These are phyloP conservation scores for Oncorhynchus clarkii DNA, from an alignment of 2,113 vertebrate species.

Conservation along the genomic window DNA sequence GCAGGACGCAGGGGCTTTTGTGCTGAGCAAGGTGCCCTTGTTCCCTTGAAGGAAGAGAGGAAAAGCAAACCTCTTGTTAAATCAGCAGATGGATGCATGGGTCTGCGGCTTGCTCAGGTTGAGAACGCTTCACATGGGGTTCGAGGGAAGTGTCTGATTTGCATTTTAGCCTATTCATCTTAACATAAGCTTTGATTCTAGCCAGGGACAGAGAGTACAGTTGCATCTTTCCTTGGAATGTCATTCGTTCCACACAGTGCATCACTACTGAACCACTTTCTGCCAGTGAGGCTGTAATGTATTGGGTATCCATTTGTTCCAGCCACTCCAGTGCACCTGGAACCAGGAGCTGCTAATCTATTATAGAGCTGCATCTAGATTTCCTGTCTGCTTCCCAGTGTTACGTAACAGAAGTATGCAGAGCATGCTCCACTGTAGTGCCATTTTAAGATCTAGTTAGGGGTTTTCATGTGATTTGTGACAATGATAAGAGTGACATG, in stretches of 20 bases:
- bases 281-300: neutral
- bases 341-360: neutral
- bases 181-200: neutral
- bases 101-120: conserved; percentile 4
- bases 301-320: neutral
- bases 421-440: neutral
- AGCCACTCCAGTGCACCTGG: neutral
- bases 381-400: neutral
- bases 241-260: neutral
- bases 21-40: conserved; percentile 73
- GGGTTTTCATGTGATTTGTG: neutral
- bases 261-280: neutral
- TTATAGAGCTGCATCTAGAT: neutral
- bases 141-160: too few relatives aligned
- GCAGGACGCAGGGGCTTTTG: conserved; percentile 44
- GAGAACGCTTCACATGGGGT: neutral
- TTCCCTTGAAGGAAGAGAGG: conserved; percentile 73
- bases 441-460: neutral
- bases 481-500: neutral
- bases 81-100: conserved; percentile 31
- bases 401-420: conserved; percentile 8
- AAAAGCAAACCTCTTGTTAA: conserved; percentile 63
- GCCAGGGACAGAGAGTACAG: neutral
- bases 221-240: neutral
- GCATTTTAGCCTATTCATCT: too few relatives aligned